Percentiles rank a stretch among this genome's conserved stretches.
Evolutionary conservation across 2,888 invertebrate genomes (phyloP).

Genomic region (Ctena decussata): DNA sequence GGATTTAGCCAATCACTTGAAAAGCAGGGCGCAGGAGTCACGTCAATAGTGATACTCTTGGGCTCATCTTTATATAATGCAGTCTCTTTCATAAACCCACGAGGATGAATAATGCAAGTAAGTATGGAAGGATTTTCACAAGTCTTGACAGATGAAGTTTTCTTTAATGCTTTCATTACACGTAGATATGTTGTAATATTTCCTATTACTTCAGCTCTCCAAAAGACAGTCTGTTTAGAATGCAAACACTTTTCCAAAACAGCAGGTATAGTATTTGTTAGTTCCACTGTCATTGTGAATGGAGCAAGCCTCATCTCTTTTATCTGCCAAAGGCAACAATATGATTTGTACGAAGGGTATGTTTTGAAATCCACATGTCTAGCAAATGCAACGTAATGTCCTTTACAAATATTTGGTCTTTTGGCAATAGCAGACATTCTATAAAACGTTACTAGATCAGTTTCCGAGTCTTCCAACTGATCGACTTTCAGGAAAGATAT

Average conservation of each 20-base stretch:
- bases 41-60: background rate
- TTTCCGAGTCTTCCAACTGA: constrained; percentile 1
- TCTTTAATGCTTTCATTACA: constrained; percentile 27
- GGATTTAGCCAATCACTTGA: constrained; percentile 11
- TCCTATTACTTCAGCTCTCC: constrained; percentile 44
- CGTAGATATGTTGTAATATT: constrained; percentile 47
- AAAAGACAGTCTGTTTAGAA: constrained; percentile 17
- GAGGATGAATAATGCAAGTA: background rate
- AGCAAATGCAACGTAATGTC: constrained; percentile 45
- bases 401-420: constrained; percentile 27
- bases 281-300: constrained; percentile 41
- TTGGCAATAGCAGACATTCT: constrained; percentile 17
- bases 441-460: constrained; percentile 24
- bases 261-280: constrained; percentile 25
- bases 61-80: background rate
- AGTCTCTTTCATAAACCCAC: background rate
- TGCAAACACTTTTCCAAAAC: background rate
- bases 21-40: background rate
- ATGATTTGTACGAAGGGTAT: background rate
- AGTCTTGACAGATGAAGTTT: background rate
- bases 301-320: constrained; percentile 40
- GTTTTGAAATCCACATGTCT: constrained; percentile 24
- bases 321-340: constrained; percentile 37
- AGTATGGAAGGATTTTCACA: background rate
- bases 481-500: constrained; percentile 47